These are phyloP conservation scores for Acleris holmiana DNA, from an alignment of 2,888 invertebrate species.

Conservation along the genomic window DNA sequence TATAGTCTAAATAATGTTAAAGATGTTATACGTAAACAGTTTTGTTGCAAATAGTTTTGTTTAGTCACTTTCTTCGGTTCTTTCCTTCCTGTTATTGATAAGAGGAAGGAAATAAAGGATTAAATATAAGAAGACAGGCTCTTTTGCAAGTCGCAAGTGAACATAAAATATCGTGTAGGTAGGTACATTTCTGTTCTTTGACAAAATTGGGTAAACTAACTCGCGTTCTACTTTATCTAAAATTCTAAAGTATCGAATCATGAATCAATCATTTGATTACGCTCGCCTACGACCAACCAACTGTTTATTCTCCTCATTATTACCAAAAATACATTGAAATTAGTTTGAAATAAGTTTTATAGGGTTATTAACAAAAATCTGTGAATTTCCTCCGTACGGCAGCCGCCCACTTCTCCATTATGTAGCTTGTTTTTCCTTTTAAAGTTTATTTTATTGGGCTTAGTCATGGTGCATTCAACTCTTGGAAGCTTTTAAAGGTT, in stretches of 20 bases:
- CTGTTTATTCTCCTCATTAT: slow-evolving; percentile 33
- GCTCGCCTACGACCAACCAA: slow-evolving; percentile 22
- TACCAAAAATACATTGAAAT: slow-evolving; percentile 43
- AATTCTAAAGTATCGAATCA: neutral
- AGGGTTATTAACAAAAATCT: slow-evolving; percentile 63
- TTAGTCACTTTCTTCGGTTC: no score
- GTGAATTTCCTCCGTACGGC: slow-evolving; percentile 55
- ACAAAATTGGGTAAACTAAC: no score
- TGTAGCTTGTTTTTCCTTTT: slow-evolving; percentile 53
- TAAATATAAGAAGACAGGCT: no score
- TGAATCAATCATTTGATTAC: slow-evolving; percentile 10
- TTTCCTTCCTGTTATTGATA: no score
- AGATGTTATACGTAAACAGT: no score
- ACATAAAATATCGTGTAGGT: no score
- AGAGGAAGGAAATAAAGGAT: no score
- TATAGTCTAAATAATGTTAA: no score
- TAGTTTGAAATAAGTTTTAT: slow-evolving; percentile 54
- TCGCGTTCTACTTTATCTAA: neutral
- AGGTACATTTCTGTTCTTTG: no score
- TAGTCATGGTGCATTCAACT: slow-evolving; percentile 53
- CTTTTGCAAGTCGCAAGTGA: no score
- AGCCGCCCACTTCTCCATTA: slow-evolving; percentile 58
- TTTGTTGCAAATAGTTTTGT: no score
- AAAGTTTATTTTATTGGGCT: slow-evolving; percentile 52
- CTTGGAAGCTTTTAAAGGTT: slow-evolving; percentile 32